phyloP scores from a whole-genome alignment of 2,797 vertebrate genomes.

The Varecia variegata region DNA sequence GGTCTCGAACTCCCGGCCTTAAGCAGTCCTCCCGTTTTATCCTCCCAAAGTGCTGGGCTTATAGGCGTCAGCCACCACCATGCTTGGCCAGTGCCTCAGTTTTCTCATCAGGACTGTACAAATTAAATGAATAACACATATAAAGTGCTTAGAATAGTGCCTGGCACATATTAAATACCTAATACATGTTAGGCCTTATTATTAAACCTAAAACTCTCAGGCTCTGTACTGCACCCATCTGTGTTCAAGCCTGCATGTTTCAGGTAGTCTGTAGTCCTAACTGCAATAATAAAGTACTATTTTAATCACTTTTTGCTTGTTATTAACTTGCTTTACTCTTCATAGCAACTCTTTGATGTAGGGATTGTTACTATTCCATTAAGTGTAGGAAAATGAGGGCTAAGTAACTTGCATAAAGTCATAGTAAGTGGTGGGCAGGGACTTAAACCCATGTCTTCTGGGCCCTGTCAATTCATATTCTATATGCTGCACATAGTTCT shows the following conservation, averaged over 20 bases:
- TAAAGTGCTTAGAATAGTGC: slow-evolving; percentile 22
- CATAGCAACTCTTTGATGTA: slow-evolving; percentile 14
- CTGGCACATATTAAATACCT: not conserved
- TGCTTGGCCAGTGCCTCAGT: not conserved
- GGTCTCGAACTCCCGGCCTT: not conserved
- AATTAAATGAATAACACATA: slow-evolving; percentile 13
- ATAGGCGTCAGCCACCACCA: not conserved
- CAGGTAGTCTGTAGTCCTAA: not conserved
- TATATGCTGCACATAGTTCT: not conserved
- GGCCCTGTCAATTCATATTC: not conserved
- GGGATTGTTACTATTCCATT: not conserved
- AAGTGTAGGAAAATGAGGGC: not conserved
- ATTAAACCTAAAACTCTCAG: slow-evolving; percentile 38
- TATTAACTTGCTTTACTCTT: slow-evolving; percentile 34
- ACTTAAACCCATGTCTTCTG: not conserved
- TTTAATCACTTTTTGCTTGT: not conserved
- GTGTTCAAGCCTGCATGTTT: not conserved
- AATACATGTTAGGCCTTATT: not conserved
- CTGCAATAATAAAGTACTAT: not conserved
- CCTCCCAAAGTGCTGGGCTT: not conserved
- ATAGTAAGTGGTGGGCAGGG: not conserved
- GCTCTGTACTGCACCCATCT: not conserved
- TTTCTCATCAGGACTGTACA: slow-evolving; percentile 34
- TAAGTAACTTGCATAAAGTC: slow-evolving; percentile 9
- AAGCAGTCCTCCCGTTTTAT: not conserved